Base-by-base conservation (phyloP, 2,888 invertebrate genomes). In the Pristionchus maxplancki region DNA sequence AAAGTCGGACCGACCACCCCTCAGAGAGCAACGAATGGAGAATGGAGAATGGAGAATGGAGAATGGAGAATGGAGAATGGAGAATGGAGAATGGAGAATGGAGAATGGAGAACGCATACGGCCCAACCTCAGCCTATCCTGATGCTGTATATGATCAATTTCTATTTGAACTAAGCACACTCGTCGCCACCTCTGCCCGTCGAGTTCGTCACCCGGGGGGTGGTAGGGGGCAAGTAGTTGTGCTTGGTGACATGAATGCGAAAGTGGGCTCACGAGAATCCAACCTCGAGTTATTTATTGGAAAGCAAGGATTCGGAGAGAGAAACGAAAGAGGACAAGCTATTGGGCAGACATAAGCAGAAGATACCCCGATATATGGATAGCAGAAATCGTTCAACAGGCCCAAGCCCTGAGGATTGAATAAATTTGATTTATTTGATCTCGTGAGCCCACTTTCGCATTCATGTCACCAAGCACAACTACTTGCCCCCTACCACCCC, bases 131-230 rank as follows among this genome's bases (percentile, higher is more conserved):
- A 0, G 2, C 31, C 34, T 24, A 53, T 31, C 20, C 50, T 0
- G 82, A 82, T 13, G 4, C 1, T 0, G 34, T 9, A 2, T 82
- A 44, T 17, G 44, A 40, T 1, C 31, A 9, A 0, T 6, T 53
- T 1, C 13, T 82, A 15, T 24, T 53, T 53, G 82, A 82, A 3
- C 82, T 82, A 11, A 28, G 82, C 17, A 20, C 31, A 20, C 50
- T 82, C 0, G 5, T 82, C 1, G 20, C 31, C 1, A 15, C 82
- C 53, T 82, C 82, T 11, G 28, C 44, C 44, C 48, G 82, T 53
- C 50, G 82, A 9, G 82, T 82, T 53, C 82, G 53, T 4, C 82
- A 9, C 31, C 82, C 82, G 50, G 82, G 82, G 48, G 82, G 82
- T 9, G 82, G 82, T 8, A 15, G 17, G 11, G 50, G 50, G 17